These are phyloP conservation scores for Strongylocentrotus purpuratus DNA, from an alignment of 35 echinoderm and acorn worm species.

Conservation along the genomic window DNA sequence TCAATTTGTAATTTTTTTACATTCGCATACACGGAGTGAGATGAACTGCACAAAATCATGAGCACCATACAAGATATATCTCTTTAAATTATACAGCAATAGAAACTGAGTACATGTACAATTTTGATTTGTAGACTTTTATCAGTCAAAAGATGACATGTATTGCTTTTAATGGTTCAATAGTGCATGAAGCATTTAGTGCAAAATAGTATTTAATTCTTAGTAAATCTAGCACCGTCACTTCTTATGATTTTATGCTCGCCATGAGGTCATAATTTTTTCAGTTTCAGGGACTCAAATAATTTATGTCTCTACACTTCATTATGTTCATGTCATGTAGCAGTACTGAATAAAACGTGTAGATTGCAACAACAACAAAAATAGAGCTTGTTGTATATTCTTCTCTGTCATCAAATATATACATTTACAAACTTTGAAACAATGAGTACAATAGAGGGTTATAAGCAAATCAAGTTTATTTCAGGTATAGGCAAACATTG, in stretches of 20 bases:
- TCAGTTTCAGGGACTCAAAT: too few species aligned
- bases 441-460: too few species aligned
- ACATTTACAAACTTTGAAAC: too few species aligned
- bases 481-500: too few species aligned
- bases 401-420: too few species aligned
- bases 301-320: background rate
- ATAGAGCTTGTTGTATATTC: background rate
- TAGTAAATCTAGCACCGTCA: background rate
- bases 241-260: background rate
- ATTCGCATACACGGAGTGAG: background rate
- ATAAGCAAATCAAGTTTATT: too few species aligned
- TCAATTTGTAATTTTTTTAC: background rate
- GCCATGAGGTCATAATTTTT: background rate
- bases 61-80: background rate
- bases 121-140: background rate
- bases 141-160: background rate
- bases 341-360: slow-evolving; percentile 38
- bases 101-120: background rate
- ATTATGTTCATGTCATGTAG: slow-evolving; percentile 8
- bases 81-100: background rate
- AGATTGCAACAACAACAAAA: background rate
- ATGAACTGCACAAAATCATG: background rate
- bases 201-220: background rate
- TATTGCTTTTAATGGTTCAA: background rate
- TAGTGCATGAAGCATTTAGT: background rate